Base-by-base conservation (phyloP, 2,888 invertebrate species). In the Meteorus colon region DNA sequence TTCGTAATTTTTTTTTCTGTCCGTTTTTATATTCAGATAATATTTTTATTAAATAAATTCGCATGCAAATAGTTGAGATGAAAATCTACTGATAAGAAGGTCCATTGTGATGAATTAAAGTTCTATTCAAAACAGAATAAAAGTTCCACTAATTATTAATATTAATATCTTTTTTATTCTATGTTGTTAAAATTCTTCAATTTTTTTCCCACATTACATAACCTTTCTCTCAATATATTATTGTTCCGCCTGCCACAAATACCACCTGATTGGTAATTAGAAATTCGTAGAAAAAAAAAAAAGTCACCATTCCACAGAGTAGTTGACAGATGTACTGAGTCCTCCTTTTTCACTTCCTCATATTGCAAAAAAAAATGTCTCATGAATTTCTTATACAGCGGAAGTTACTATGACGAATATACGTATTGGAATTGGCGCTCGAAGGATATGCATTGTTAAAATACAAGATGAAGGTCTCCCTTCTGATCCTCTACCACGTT, bases 381-480 rank as follows among this genome's bases (percentile, higher is more conserved):
- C 10, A 31, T 62, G 16, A 62, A 31, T 62, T 62, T 62, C n/a
- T 14, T 48, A 65, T 8, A 37, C 65, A 34, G 10, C 37, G 65
- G 37, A 34, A 65, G 37, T 75, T 72, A 60, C 69, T 3, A 10
- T 67, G 77, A 69, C 37, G 71, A 59, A 75, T 71, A 68, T 48
- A 72, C 34, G 55, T 66, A 73, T 60, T 41, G 45, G 19, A n/a
- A 45, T 65, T 70, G 79, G 72, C 76, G 74, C 74, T 74, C 74
- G 80, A 80, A 78, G 81, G 79, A 68, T 77, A 67, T 67, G 59
- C 73, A 68, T 70, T 72, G 41, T n/a, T 65, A 29, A 27, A 62
- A 27, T 62, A 29, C 31, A 29, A 14, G 12, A 60, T 76, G 77
- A 78, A 78, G 79, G 79, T 77, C 78, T 77, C 70, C 70, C 19